Conservation (phyloP, 2,797 vertebrate species). For the Artibeus lituratus region DNA sequence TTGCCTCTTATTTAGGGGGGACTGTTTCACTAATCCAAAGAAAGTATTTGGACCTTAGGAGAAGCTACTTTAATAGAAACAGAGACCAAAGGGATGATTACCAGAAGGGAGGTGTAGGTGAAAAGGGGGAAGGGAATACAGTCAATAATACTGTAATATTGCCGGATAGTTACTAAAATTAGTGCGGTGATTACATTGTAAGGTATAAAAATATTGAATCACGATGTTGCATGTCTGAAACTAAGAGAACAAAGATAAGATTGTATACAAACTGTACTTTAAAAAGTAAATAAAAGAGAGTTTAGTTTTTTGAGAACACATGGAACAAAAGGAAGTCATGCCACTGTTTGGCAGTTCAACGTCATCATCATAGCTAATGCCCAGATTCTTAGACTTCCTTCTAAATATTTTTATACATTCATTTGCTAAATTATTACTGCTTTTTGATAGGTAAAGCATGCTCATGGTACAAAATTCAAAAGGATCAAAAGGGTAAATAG, state of each 20-base stretch:
- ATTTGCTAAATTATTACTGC: background rate
- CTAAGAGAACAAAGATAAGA: background rate
- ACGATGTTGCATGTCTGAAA: background rate
- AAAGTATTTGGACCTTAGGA: background rate
- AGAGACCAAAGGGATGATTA: background rate
- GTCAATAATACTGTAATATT: background rate
- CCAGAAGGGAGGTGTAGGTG: background rate
- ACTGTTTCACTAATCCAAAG: background rate
- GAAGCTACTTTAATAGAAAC: background rate
- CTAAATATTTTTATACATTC: background rate
- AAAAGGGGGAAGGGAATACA: background rate
- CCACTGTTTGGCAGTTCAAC: background rate
- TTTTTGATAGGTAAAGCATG: background rate
- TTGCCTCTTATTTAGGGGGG: background rate
- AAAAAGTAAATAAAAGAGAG: background rate
- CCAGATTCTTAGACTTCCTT: background rate
- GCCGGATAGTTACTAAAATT: background rate
- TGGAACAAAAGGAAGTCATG: background rate
- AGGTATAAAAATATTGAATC: background rate
- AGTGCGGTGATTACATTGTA: background rate
- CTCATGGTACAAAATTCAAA: background rate
- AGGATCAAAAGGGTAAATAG: background rate
- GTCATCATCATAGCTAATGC: background rate
- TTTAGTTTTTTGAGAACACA: background rate
- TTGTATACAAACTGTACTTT: background rate